Conservation (phyloP, 2,888 invertebrate genomes). For the Portevinia maculata region DNA sequence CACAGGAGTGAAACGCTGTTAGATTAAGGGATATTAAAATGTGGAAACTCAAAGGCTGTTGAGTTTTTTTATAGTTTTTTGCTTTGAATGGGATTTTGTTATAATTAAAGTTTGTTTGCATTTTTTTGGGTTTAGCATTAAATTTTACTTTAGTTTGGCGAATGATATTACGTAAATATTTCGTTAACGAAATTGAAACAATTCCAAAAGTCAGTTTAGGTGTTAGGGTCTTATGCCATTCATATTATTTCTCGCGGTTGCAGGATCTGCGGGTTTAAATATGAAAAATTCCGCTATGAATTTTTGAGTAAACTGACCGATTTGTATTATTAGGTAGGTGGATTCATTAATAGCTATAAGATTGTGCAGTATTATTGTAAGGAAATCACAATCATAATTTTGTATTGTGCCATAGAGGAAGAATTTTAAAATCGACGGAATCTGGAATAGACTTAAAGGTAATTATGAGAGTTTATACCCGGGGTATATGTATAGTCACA, state of each 20-base stretch:
- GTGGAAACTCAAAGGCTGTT: conserved; percentile 41
- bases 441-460: no score
- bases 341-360: no score
- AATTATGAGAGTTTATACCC: no score
- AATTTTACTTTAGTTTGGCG: conserved; percentile 20
- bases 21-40: conserved; percentile 71
- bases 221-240: conserved; percentile 4
- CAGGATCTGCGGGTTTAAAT: background rate
- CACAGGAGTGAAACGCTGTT: conserved; percentile 60
- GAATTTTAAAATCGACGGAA: no score
- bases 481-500: no score
- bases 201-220: conserved; percentile 21
- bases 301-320: background rate
- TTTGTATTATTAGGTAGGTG: background rate
- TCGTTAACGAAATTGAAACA: conserved; percentile 55
- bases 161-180: conserved; percentile 53
- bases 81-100: conserved; percentile 30
- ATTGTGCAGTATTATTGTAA: no score
- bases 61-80: conserved; percentile 25
- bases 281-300: background rate
- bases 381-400: no score
- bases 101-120: conserved; percentile 51
- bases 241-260: conserved; percentile 1
- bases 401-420: no score
- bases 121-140: conserved; percentile 18